Conservation (phyloP, 2,797 vertebrate species). For the Pachyuromys duprasi region DNA sequence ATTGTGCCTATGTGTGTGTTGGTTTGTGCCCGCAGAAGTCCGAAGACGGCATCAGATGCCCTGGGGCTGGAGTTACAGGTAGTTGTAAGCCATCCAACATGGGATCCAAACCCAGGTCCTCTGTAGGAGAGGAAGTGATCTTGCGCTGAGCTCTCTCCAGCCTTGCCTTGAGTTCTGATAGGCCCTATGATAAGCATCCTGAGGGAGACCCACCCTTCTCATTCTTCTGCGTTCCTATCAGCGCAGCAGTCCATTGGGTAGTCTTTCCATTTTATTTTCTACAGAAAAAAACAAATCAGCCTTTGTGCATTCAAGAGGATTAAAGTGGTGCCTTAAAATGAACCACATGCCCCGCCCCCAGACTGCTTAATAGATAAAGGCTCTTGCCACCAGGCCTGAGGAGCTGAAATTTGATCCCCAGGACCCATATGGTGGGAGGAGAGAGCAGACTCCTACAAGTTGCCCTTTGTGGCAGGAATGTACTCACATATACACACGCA, state of each 20-base stretch:
- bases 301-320: constrained; percentile 70
- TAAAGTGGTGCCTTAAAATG: constrained; percentile 78
- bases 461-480: background rate
- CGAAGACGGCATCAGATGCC: background rate
- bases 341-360: constrained; percentile 18
- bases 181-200: background rate
- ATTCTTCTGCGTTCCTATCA: background rate
- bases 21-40: background rate
- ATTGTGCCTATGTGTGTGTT: background rate
- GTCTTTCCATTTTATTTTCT: constrained; percentile 61
- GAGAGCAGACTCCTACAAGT: background rate
- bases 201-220: background rate
- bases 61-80: background rate
- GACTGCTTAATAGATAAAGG: background rate
- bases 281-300: background rate
- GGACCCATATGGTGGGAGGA: background rate
- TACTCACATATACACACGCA: background rate
- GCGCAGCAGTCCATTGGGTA: background rate
- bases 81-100: background rate
- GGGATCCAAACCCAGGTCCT: background rate
- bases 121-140: background rate
- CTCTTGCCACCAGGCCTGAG: background rate
- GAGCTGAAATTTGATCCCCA: background rate
- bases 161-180: background rate
- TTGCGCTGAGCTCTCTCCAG: too few relatives aligned